Evolutionary conservation across 2,888 invertebrate genomes (phyloP).

Genomic region (Patella caerulea): DNA sequence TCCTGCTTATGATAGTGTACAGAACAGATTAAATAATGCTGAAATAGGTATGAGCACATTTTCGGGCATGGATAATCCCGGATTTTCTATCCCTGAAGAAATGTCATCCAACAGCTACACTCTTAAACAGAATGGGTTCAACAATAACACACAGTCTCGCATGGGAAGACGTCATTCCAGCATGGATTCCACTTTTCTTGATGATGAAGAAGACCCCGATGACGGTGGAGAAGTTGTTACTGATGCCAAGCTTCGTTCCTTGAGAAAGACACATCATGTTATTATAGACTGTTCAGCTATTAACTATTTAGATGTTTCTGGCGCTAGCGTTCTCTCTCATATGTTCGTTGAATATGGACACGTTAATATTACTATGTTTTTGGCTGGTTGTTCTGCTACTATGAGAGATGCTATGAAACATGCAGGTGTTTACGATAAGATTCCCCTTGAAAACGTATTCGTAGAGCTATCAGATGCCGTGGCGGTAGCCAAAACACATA

Average conservation of each 20-base stretch:
- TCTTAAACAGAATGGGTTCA: conserved; percentile 17
- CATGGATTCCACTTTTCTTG: conserved; percentile 31
- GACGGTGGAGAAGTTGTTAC: conserved; percentile 54
- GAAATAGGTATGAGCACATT: conserved; percentile 26
- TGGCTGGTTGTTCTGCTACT: conserved; percentile 52
- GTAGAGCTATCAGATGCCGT: conserved; percentile 56
- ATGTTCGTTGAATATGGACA: conserved; percentile 60
- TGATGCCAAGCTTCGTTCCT: conserved; percentile 52
- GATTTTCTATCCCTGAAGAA: conserved; percentile 39
- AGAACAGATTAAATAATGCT: background rate
- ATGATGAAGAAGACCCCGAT: conserved; percentile 50
- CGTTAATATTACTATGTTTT: conserved; percentile 59
- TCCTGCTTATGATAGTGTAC: conserved; percentile 6
- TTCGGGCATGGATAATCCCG: conserved; percentile 43
- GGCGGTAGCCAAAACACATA: conserved; percentile 52
- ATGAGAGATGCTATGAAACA: conserved; percentile 55
- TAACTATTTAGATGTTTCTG: conserved; percentile 62
- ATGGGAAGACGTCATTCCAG: conserved; percentile 24
- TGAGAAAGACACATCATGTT: conserved; percentile 59
- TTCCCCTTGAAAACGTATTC: conserved; percentile 55
- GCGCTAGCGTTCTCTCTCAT: conserved; percentile 60
- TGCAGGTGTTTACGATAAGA: conserved; percentile 55
- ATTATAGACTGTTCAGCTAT: conserved; percentile 59
- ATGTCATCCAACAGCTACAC: conserved; percentile 22
- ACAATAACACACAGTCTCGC: conserved; percentile 28